phyloP scores from a whole-genome alignment of 2,888 invertebrate species.

The Lamellibrachia columna region DNA sequence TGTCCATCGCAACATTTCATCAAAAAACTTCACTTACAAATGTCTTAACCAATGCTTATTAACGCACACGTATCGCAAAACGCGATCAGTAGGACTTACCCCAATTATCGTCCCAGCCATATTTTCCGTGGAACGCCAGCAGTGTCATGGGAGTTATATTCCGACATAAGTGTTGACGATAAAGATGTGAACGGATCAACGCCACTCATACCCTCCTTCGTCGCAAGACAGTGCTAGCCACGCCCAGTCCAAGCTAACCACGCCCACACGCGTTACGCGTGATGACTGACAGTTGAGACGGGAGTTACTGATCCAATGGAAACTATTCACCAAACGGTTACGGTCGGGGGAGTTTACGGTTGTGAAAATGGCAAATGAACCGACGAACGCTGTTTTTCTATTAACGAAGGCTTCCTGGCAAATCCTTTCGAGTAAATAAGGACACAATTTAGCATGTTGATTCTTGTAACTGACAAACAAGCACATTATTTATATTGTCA shows the following conservation, averaged over 20 bases:
- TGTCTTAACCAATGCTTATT: not conserved
- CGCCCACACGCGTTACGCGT: not conserved
- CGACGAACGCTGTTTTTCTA: not conserved
- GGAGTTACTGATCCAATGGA: not conserved
- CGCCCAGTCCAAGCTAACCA: not conserved
- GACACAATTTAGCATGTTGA: not conserved
- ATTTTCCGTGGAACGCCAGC: not conserved
- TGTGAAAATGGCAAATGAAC: not conserved
- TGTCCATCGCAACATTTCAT: not conserved
- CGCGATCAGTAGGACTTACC: not conserved
- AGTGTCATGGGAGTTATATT: conserved; percentile 2
- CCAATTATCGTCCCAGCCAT: conserved; percentile 16
- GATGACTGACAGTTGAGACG: not conserved
- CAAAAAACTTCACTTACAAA: not conserved
- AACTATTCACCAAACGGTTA: not conserved
- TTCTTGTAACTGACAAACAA: not conserved
- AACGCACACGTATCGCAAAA: not conserved
- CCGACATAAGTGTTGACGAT: conserved; percentile 12
- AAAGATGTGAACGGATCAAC: not conserved
- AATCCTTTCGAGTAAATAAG: not conserved
- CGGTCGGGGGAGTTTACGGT: not conserved
- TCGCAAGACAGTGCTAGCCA: not conserved
- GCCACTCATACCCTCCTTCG: not conserved
- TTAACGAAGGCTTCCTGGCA: not conserved
- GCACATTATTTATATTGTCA: not conserved